Evolutionary conservation across 2,797 vertebrate species (phyloP).

Genomic region (Anas bahamensis): DNA sequence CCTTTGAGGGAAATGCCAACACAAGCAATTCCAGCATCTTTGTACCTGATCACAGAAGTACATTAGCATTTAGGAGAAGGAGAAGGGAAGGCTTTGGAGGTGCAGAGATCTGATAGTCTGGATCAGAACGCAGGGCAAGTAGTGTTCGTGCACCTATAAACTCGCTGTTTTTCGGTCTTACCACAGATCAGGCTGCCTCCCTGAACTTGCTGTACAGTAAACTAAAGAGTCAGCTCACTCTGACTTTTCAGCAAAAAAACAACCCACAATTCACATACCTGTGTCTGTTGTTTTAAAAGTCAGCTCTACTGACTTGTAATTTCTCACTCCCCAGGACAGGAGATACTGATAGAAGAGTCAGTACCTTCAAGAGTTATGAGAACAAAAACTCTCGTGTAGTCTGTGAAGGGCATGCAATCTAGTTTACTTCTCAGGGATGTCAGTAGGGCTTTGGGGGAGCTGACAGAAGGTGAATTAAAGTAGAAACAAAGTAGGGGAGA

Average conservation of each 20-base stretch:
- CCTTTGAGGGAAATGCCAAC: neutral
- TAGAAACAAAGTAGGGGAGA: conserved; percentile 13
- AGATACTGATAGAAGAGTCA: neutral
- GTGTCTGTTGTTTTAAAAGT: neutral
- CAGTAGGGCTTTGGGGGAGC: neutral
- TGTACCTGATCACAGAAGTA: conserved; percentile 2
- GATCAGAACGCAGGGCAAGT: neutral
- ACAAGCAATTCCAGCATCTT: neutral
- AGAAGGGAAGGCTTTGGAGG: neutral
- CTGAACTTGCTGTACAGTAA: neutral
- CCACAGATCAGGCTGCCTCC: neutral
- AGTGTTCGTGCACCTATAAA: neutral
- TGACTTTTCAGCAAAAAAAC: conserved; percentile 4
- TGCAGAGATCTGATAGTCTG: neutral
- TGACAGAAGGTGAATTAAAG: conserved; percentile 32
- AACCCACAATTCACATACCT: neutral
- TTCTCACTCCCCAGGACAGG: neutral
- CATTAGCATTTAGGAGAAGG: neutral
- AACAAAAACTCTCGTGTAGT: neutral
- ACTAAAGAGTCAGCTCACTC: neutral
- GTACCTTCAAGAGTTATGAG: neutral
- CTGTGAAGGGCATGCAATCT: neutral
- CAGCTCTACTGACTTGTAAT: neutral
- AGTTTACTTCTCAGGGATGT: neutral
- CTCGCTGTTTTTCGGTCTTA: neutral